Evolutionary conservation across 2,888 invertebrate genomes (phyloP), one percentile per base, ranked within the genome.

Genomic region (Epistrophe grossulariae): DNA sequence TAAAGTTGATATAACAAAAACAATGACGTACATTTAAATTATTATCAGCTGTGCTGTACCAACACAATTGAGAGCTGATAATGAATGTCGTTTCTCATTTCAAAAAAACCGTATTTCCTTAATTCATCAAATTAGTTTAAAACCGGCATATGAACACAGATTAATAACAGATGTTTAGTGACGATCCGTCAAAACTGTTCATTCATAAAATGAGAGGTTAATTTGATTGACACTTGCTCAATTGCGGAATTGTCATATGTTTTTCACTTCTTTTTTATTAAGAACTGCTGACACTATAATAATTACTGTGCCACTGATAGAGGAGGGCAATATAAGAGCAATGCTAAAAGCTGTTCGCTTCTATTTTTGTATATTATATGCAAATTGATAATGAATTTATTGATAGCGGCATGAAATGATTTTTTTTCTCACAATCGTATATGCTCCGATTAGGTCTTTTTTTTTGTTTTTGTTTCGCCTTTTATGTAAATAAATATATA

Each of bases 191-290:
- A 85, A 78, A 81, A 81, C 81, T 78, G 78, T 85, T 74, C 85
- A 85, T 85, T 85, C 81, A 84, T 82, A 74, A 70, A 74, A 76
- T 28, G 24, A 80, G 78, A 84, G 88, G 88, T 88, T 84, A 88
- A 88, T 79, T 88, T 82, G 79, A 84, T 88, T 88, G 82, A 88
- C 88, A 84, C 43, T 78, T 62, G 50, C 38, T 84, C 48, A 84
- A 73, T 45, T 81, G 62, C 40, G 52, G 38, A 77, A 73, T 77
- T 76, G 72, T 66, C 66, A 60, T 72, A 45, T 64, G 64, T 64
- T n/a, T 48, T 78, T 55, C 24, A 2, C 24, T 24, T 24, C 3
- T 24, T 70, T 74, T 68, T 62, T 52, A 45, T 28, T n/a, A 52
- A 64, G 40, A 72, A 62, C 68, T 68, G 24, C 68, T 68, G 68